Conservation (phyloP, 2,797 vertebrate genomes). For the Acanthurus leucopareius region DNA sequence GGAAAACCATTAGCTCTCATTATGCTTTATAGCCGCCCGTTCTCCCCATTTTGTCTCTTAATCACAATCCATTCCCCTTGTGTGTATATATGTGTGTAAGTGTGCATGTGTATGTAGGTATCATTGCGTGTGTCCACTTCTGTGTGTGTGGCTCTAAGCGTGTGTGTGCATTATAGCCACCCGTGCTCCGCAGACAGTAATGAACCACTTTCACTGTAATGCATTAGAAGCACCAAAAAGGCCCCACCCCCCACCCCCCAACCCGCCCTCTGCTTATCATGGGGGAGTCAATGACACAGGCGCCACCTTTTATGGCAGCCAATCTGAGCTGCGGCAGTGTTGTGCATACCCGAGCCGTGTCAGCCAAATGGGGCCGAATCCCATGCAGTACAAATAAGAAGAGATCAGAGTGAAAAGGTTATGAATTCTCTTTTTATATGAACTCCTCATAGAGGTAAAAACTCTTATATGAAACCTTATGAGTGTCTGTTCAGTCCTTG, state of each 20-base stretch:
- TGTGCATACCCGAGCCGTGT: constrained; percentile 57
- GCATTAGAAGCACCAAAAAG: constrained; percentile 54
- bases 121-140: neutral
- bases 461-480: constrained; percentile 48
- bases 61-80: constrained; percentile 67
- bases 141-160: neutral
- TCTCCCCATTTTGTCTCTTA: constrained; percentile 71
- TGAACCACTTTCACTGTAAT: constrained; percentile 74
- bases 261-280: constrained; percentile 50
- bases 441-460: constrained; percentile 47
- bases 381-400: constrained; percentile 67
- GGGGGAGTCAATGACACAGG: constrained; percentile 64
- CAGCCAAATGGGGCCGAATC: constrained; percentile 63
- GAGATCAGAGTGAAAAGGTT: constrained; percentile 66
- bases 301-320: constrained; percentile 71
- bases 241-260: neutral
- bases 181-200: constrained; percentile 60
- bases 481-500: constrained; percentile 49
- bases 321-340: constrained; percentile 54
- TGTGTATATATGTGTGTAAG: constrained; percentile 33
- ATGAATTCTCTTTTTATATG: constrained; percentile 65
- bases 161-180: constrained; percentile 10
- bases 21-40: constrained; percentile 79
- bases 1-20: constrained; percentile 85
- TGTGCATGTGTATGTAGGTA: constrained; percentile 21